These are phyloP conservation scores for Rhynchophorus ferrugineus DNA, from an alignment of 1,140 invertebrate genomes.

Conservation along the genomic window DNA sequence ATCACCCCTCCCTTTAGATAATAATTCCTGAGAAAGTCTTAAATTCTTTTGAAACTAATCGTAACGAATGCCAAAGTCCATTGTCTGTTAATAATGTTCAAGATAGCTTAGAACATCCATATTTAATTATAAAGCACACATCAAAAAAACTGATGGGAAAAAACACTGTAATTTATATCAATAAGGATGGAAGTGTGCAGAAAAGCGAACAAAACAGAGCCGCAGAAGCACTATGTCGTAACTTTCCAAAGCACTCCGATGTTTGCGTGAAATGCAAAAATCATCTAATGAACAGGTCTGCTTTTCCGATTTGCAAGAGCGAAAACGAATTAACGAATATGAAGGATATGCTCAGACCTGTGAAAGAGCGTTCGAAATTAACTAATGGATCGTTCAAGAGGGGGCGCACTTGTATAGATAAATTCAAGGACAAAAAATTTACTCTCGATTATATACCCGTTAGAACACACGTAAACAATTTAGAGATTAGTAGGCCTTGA, in stretches of 20 bases:
- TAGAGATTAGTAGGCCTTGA: slow-evolving; percentile 1
- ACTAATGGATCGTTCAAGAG: slow-evolving; percentile 15
- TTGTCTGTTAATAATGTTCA: too few relatives aligned
- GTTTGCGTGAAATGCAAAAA: slow-evolving; percentile 6
- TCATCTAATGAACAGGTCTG: too few relatives aligned
- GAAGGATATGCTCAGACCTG: slow-evolving; percentile 19
- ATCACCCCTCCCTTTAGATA: slow-evolving; percentile 9
- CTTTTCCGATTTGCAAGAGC: slow-evolving; percentile 19
- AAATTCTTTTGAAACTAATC: background rate
- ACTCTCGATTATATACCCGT: slow-evolving; percentile 14
- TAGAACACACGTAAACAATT: slow-evolving; percentile 19
- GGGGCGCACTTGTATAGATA: slow-evolving; percentile 20
- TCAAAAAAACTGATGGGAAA: slow-evolving; percentile 21
- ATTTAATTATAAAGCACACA: slow-evolving; percentile 22
- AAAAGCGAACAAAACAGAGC: slow-evolving; percentile 5
- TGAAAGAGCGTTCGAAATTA: slow-evolving; percentile 25
- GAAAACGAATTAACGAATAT: slow-evolving; percentile 18
- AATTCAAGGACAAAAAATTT: slow-evolving; percentile 2
- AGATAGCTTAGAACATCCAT: too few relatives aligned
- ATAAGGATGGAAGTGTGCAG: slow-evolving; percentile 14
- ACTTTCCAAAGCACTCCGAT: slow-evolving; percentile 16
- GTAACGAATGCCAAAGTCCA: background rate
- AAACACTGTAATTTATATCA: slow-evolving; percentile 24
- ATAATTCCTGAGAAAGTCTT: slow-evolving; percentile 19
- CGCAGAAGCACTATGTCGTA: slow-evolving; percentile 8